phyloP scores from a whole-genome alignment of 2,888 invertebrate species.

The Eucera pruinosa region DNA sequence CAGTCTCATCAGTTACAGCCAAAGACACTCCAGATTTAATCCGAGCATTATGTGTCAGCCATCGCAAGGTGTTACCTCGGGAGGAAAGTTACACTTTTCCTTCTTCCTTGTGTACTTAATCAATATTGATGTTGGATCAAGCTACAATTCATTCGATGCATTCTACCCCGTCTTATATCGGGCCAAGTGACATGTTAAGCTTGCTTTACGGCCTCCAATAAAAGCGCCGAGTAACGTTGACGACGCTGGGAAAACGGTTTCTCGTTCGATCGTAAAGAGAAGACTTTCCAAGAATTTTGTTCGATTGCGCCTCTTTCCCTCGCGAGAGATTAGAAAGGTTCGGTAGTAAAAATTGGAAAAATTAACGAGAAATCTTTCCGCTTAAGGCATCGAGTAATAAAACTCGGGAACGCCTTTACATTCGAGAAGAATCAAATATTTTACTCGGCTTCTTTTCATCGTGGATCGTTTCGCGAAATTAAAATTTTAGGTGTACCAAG shows the following conservation, averaged over 20 bases:
- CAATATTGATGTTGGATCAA: conserved; percentile 62
- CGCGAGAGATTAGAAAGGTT: too few relatives aligned
- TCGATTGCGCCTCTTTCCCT: too few relatives aligned
- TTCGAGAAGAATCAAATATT: too few relatives aligned
- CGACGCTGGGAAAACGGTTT: conserved; percentile 5
- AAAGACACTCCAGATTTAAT: conserved; percentile 34
- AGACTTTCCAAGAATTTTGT: too few relatives aligned
- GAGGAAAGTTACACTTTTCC: conserved; percentile 31
- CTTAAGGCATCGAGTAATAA: too few relatives aligned
- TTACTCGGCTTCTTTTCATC: too few relatives aligned
- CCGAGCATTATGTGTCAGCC: conserved; percentile 12
- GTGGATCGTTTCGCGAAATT: too few relatives aligned
- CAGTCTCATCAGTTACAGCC: background rate
- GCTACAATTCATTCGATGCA: conserved; percentile 58
- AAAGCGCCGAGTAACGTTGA: conserved; percentile 41
- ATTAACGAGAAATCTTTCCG: too few relatives aligned
- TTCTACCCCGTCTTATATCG: conserved; percentile 53
- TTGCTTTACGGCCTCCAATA: conserved; percentile 42
- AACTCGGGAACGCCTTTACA: too few relatives aligned
- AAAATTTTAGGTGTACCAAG: too few relatives aligned
- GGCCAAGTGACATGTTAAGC: conserved; percentile 64
- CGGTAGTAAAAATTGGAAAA: too few relatives aligned
- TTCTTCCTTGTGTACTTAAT: conserved; percentile 53
- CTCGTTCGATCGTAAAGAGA: background rate
- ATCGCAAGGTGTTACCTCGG: background rate